Evolutionary conservation across 2,797 vertebrate species (phyloP).

Genomic region (Ctenochaetus hawaiiensis): DNA sequence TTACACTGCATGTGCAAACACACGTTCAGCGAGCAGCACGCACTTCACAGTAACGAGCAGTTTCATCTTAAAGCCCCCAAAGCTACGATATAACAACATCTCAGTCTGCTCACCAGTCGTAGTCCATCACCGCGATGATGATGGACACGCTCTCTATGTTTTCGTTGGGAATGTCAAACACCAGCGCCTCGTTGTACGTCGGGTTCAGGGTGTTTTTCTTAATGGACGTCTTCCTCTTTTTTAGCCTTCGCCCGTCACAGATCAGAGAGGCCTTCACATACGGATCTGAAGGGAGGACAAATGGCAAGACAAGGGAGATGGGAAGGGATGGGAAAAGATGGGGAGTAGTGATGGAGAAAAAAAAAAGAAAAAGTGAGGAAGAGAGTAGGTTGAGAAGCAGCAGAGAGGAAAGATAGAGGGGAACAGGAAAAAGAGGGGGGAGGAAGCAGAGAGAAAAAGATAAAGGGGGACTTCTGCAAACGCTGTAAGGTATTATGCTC

Average conservation of each 20-base stretch:
- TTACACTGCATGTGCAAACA: conserved; percentile 21
- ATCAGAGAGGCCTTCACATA: conserved; percentile 96
- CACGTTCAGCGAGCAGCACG: conserved; percentile 30
- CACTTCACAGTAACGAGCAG: conserved; percentile 18
- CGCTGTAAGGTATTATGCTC: conserved; percentile 54
- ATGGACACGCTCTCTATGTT: conserved; percentile 93
- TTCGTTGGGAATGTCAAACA: conserved; percentile 95
- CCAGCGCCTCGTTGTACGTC: conserved; percentile 95
- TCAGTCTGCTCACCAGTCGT: conserved; percentile 90
- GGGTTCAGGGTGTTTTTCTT: conserved; percentile 98
- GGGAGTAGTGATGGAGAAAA: not conserved
- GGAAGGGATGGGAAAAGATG: not conserved
- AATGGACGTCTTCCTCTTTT: conserved; percentile 96
- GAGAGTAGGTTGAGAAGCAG: not conserved
- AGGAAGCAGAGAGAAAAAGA: conserved; percentile 33
- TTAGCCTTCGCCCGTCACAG: conserved; percentile 93
- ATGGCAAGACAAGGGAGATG: not conserved
- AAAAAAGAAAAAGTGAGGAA: not conserved
- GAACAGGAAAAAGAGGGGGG: not conserved
- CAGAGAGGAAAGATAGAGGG: conserved; percentile 34
- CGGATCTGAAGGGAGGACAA: conserved; percentile 85
- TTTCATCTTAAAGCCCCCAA: conserved; percentile 27
- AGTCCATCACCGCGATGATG: conserved; percentile 95
- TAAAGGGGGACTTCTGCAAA: conserved; percentile 43
- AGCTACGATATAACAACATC: conserved; percentile 1